Conservation (phyloP, 2,113 vertebrate species). For the Oceanites oceanicus region DNA sequence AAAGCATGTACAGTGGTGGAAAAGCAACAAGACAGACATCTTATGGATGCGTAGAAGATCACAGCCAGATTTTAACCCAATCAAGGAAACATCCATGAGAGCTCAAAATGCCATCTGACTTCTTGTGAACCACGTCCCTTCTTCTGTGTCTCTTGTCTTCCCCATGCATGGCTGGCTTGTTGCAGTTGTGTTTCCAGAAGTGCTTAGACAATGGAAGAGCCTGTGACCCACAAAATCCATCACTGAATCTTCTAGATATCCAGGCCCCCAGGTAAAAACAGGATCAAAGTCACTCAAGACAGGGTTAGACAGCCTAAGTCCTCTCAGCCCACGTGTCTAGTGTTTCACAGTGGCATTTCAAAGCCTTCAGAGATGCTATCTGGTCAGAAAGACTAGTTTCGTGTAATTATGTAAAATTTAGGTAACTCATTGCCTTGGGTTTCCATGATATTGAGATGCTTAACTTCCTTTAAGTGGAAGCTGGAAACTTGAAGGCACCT, state of each 20-base stretch:
- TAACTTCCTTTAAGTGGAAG: background rate
- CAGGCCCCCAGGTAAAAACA: background rate
- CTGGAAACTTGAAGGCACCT: background rate
- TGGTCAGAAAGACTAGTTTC: background rate
- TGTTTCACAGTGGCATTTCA: background rate
- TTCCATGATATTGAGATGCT: background rate
- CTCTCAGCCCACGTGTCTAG: background rate
- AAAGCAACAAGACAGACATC: background rate
- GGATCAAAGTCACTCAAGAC: background rate
- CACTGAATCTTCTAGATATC: background rate
- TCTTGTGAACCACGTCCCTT: background rate
- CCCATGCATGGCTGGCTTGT: background rate
- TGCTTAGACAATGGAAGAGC: background rate
- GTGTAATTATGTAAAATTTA: background rate
- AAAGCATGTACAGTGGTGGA: background rate
- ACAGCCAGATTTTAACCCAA: background rate
- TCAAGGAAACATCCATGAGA: accelerated
- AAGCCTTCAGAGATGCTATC: background rate
- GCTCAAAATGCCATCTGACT: background rate
- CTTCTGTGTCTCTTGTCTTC: background rate
- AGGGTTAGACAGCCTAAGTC: background rate
- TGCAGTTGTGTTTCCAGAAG: background rate
- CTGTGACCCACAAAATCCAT: background rate
- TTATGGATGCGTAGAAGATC: background rate
- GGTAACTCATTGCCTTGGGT: background rate